These are phyloP conservation scores for Lophotis ruficrista DNA, from an alignment of 2,113 vertebrate species.

Conservation along the genomic window DNA sequence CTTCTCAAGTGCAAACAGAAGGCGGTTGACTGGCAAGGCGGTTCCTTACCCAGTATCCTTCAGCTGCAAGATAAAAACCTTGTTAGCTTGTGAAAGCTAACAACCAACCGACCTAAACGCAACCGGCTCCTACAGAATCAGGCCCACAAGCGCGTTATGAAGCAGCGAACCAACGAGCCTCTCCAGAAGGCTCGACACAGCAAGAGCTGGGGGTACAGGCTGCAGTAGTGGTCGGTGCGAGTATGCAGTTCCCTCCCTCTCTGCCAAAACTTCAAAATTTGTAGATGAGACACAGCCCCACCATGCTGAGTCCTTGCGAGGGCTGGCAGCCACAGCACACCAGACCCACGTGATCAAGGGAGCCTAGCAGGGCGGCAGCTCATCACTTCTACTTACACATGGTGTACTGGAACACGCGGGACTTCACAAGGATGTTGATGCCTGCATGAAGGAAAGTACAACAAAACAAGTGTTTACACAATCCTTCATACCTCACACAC, in stretches of 20 bases:
- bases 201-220: not conserved
- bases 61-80: not conserved
- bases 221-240: not conserved
- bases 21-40: not conserved
- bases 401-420: slow-evolving; percentile 89
- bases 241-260: not conserved
- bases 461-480: not conserved
- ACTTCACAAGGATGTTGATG: slow-evolving; percentile 95
- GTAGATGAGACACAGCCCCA: accelerated
- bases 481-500: not conserved
- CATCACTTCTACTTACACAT: slow-evolving; percentile 88
- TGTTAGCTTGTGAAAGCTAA: not conserved
- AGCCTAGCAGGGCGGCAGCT: not conserved
- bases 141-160: accelerated
- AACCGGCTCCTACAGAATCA: not conserved
- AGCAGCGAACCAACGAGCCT: not conserved
- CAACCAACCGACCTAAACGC: not conserved
- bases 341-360: accelerated
- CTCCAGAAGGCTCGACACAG: not conserved
- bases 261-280: not conserved
- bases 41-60: not conserved
- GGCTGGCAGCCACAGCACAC: not conserved
- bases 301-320: accelerated
- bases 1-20: not conserved
- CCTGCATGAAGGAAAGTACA: slow-evolving; percentile 71